phyloP scores from a whole-genome alignment of 2,797 vertebrate species.

The Enteromius afrohamiltoni region DNA sequence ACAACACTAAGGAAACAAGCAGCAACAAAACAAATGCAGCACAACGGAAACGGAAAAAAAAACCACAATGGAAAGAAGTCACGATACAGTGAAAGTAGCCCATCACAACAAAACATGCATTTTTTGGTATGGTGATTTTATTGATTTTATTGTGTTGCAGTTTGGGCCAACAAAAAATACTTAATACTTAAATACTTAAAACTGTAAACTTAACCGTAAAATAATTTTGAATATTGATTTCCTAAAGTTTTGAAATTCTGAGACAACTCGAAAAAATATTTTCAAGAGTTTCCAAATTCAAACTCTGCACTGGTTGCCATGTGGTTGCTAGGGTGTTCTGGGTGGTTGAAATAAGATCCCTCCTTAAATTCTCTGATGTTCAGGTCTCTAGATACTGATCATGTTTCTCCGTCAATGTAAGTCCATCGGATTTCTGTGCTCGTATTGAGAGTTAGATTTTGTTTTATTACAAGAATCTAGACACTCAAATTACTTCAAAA shows the following conservation, averaged over 20 bases:
- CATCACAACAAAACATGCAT: not conserved
- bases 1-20: too few relatives aligned
- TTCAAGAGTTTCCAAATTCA: too few relatives aligned
- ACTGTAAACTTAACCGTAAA: too few relatives aligned
- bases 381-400: not conserved
- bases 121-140: too few relatives aligned
- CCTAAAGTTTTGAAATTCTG: not conserved
- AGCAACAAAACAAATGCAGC: too few relatives aligned
- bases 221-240: not conserved
- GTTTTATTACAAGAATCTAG: slow-evolving; percentile 10
- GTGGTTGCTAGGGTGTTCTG: not conserved
- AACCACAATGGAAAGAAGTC: not conserved
- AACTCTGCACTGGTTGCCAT: not conserved
- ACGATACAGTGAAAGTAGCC: not conserved
- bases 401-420: not conserved
- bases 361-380: not conserved
- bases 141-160: not conserved
- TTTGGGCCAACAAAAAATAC: not conserved
- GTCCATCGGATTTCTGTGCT: not conserved
- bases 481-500: not conserved
- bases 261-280: too few relatives aligned
- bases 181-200: too few relatives aligned
- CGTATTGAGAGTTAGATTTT: not conserved
- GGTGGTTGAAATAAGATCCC: not conserved
- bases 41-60: too few relatives aligned